Conservation (phyloP, 2,113 vertebrate genomes). For the Cettia cetti region DNA sequence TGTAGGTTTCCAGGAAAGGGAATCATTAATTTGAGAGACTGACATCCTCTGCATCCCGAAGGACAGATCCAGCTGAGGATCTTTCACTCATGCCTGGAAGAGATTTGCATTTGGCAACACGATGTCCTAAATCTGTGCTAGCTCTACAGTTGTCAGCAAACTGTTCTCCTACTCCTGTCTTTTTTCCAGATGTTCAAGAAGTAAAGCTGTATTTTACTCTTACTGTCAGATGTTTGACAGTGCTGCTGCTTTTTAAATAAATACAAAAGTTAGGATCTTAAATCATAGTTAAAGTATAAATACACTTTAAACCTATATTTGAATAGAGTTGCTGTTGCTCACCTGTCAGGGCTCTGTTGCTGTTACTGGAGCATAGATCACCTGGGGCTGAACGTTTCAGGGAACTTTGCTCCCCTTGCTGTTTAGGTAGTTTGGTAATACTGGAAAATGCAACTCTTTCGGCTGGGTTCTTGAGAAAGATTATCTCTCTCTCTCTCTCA, state of each 20-base stretch:
- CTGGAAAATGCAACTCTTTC: not conserved
- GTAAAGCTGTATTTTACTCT: conserved; percentile 16
- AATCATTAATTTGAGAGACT: not conserved
- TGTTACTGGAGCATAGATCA: not conserved
- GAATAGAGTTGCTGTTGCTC: not conserved
- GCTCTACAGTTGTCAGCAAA: conserved; percentile 41
- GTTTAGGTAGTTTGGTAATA: not conserved
- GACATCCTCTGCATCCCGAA: not conserved
- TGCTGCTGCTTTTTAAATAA: conserved; percentile 41
- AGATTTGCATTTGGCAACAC: not conserved
- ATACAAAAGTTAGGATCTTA: conserved; percentile 1
- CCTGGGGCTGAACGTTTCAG: not conserved
- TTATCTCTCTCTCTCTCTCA: not conserved
- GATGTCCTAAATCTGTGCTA: conserved; percentile 26
- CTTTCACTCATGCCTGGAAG: not conserved
- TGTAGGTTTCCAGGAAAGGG: not conserved
- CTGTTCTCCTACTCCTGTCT: not conserved
- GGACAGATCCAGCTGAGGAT: conserved; percentile 11
- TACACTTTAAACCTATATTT: not conserved
- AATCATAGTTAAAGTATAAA: not conserved
- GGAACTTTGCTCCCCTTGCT: not conserved
- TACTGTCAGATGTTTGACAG: conserved; percentile 26
- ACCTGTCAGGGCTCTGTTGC: not conserved
- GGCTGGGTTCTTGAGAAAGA: not conserved
- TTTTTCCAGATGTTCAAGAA: conserved; percentile 52